phyloP scores from a whole-genome alignment of 2,888 invertebrate genomes.

The Polia nebulosa region DNA sequence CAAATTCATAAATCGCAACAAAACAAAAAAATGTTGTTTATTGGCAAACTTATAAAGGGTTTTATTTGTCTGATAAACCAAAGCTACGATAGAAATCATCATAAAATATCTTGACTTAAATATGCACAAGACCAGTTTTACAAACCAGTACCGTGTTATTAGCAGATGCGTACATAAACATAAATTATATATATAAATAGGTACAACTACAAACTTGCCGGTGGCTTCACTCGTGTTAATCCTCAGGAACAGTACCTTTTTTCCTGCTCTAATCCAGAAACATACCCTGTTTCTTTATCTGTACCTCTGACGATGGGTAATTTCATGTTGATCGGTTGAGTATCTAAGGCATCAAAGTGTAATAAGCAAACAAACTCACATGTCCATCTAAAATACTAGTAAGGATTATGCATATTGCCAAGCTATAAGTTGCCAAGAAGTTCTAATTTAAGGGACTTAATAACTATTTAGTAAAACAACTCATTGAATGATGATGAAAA shows the following conservation, averaged over 20 bases:
- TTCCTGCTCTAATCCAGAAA: no score
- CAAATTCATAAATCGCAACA: background rate
- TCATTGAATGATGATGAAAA: no score
- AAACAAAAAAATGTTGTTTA: background rate
- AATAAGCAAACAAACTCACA: no score
- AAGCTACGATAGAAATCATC: background rate
- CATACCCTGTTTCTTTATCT: no score
- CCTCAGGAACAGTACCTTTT: no score
- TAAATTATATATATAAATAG: slow-evolving; percentile 12
- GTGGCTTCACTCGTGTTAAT: no score
- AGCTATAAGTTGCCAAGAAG: background rate
- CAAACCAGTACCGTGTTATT: slow-evolving; percentile 34
- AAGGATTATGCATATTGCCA: slow-evolving; percentile 1
- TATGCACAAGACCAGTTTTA: slow-evolving; percentile 29
- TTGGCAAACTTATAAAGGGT: background rate
- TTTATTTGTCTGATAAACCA: slow-evolving; percentile 2
- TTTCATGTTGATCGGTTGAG: no score
- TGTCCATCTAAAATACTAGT: no score
- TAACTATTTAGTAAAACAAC: no score
- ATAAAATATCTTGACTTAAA: slow-evolving; percentile 27
- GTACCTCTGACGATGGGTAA: no score
- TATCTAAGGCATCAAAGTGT: no score
- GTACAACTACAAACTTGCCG: no score
- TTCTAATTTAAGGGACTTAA: background rate
- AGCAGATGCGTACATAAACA: slow-evolving; percentile 1